These are phyloP conservation scores for Dolichotis patagonum DNA, from an alignment of 2,113 vertebrate species.

Conservation along the genomic window DNA sequence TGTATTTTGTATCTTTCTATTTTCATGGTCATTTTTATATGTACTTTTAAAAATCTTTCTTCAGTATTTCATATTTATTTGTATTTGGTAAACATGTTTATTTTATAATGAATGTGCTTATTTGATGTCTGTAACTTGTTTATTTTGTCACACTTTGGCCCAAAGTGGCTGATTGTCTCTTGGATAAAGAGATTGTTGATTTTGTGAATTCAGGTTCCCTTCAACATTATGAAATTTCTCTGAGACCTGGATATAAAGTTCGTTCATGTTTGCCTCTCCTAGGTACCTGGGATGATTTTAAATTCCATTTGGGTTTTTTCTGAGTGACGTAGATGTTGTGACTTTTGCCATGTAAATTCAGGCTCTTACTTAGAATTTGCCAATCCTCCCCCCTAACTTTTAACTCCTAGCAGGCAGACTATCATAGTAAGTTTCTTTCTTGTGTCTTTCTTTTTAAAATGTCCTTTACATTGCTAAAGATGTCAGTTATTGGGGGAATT, in stretches of 20 bases:
- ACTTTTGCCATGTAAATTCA: neutral
- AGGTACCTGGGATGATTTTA: neutral
- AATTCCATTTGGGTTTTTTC: neutral
- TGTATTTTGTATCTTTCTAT: neutral
- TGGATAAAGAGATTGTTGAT: neutral
- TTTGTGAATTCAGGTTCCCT: neutral
- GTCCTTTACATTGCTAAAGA: neutral
- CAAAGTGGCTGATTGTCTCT: neutral
- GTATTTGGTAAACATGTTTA: neutral
- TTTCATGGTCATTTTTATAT: constrained; percentile 31
- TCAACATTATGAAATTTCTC: neutral
- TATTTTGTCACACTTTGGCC: neutral
- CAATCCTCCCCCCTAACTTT: too few species aligned
- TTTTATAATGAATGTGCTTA: neutral
- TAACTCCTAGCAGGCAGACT: neutral
- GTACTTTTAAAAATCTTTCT: neutral
- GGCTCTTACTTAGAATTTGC: neutral
- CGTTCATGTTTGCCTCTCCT: neutral
- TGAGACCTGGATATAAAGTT: neutral
- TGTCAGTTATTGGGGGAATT: neutral
- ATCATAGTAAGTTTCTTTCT: neutral
- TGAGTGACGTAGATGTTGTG: neutral
- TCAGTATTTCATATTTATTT: neutral
- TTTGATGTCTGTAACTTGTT: neutral
- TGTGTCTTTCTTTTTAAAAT: neutral